A percentile compares a stretch with the other conserved stretches of the same genome.
Conservation (phyloP, 2,113 vertebrate species). For the Seriola aureovittata region DNA sequence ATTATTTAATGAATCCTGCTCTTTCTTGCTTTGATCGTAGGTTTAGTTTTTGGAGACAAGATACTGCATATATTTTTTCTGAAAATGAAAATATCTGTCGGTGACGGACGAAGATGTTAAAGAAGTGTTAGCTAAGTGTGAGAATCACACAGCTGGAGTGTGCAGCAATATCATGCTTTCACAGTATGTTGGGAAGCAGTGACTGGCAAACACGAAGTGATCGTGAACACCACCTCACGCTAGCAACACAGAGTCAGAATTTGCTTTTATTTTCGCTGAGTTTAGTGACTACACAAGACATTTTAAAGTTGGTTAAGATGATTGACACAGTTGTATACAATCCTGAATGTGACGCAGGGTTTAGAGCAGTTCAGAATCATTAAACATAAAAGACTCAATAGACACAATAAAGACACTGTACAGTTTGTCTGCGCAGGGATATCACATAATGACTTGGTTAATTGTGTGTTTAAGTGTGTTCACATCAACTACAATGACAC, state of each 20-base stretch:
- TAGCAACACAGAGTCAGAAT: neutral
- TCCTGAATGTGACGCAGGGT: neutral
- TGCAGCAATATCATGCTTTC: conserved; percentile 32
- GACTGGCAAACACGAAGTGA: conserved; percentile 16
- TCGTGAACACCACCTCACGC: conserved; percentile 2
- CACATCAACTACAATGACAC: too few species aligned
- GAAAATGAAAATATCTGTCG: conserved; percentile 29
- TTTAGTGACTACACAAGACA: neutral
- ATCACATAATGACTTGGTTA: too few species aligned
- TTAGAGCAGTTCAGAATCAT: neutral
- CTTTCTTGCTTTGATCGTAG: conserved; percentile 18
- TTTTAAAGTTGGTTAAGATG: neutral
- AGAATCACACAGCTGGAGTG: conserved; percentile 62
- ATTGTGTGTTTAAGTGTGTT: too few species aligned
- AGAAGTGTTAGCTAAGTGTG: conserved; percentile 63
- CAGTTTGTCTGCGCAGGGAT: too few species aligned
- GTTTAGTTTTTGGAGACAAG: neutral
- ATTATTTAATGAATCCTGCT: conserved; percentile 15
- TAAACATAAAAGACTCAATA: neutral
- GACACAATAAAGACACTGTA: too few species aligned
- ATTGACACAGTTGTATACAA: too few species aligned
- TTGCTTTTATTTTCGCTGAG: neutral
- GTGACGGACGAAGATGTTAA: conserved; percentile 46
- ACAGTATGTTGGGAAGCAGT: conserved; percentile 37
- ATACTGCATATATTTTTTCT: neutral